phyloP scores from a whole-genome alignment of 2,888 invertebrate genomes.

The Auanema sp. region DNA sequence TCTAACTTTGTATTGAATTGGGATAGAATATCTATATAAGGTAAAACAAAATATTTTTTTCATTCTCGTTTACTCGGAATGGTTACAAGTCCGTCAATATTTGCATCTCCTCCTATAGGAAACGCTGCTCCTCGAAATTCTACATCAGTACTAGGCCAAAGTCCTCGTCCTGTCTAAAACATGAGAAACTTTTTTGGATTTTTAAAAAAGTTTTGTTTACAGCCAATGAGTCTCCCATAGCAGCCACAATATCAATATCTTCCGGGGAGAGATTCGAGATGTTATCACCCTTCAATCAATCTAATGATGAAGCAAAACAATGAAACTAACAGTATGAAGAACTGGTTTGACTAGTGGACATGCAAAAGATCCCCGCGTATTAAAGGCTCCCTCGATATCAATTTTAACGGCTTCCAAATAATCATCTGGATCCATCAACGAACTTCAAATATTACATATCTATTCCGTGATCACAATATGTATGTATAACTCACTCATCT shows the following conservation, averaged over 20 bases:
- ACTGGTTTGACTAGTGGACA: conserved; percentile 37
- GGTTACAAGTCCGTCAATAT: conserved; percentile 60
- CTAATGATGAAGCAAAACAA: neutral
- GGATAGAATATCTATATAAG: conserved; percentile 53
- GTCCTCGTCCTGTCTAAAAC: conserved; percentile 55
- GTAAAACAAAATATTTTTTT: neutral
- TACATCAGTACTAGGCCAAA: conserved; percentile 54
- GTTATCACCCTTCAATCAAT: conserved; percentile 34
- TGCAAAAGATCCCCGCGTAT: conserved; percentile 27
- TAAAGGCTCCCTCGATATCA: conserved; percentile 28
- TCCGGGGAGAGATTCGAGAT: conserved; percentile 38
- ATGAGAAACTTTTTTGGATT: neutral
- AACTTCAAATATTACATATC: too few species aligned
- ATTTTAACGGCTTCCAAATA: conserved; percentile 20
- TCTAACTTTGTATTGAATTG: conserved; percentile 51
- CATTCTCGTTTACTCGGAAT: conserved; percentile 48
- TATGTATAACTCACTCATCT: neutral
- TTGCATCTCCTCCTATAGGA: conserved; percentile 61
- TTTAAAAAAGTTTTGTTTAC: neutral
- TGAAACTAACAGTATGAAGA: conserved; percentile 30
- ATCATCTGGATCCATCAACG: too few species aligned
- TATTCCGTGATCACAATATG: too few species aligned
- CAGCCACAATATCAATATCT: conserved; percentile 40
- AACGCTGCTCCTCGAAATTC: conserved; percentile 61
- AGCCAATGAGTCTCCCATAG: conserved; percentile 44